Conservation (phyloP, 2,888 invertebrate genomes). For the Cantharis nigra region DNA sequence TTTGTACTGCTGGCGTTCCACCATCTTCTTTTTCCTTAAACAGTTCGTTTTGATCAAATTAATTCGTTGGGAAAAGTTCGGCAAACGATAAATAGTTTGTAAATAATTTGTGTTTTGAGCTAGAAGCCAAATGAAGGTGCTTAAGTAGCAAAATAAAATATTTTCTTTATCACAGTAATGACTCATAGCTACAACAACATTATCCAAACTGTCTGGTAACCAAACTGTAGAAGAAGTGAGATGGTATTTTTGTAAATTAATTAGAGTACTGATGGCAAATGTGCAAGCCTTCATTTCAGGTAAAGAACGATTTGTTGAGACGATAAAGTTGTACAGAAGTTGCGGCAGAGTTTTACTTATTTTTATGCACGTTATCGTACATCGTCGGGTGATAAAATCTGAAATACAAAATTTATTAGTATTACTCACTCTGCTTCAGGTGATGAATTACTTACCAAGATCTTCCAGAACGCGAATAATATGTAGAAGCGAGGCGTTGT, state of each 20-base stretch:
- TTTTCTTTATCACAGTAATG: constrained; percentile 71
- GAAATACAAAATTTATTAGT: constrained; percentile 31
- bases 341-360: constrained; percentile 50
- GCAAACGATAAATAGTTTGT: constrained; percentile 49
- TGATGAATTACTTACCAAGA: constrained; percentile 46
- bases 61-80: constrained; percentile 42
- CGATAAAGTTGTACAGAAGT: constrained; percentile 52
- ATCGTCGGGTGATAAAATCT: constrained; percentile 56
- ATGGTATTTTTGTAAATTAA: constrained; percentile 69
- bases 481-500: constrained; percentile 47
- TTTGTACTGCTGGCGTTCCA: constrained; percentile 33
- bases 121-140: constrained; percentile 71
- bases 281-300: constrained; percentile 64
- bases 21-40: constrained; percentile 49
- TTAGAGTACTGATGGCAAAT: constrained; percentile 62
- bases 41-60: constrained; percentile 43
- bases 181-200: constrained; percentile 66
- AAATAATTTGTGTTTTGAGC: constrained; percentile 59
- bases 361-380: constrained; percentile 46
- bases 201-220: constrained; percentile 63
- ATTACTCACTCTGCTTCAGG: background rate
- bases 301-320: constrained; percentile 61
- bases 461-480: constrained; percentile 53
- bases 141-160: constrained; percentile 65
- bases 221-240: constrained; percentile 66